Evolutionary conservation across 2,113 vertebrate species (phyloP).

Genomic region (Nycticryphes semicollaris): DNA sequence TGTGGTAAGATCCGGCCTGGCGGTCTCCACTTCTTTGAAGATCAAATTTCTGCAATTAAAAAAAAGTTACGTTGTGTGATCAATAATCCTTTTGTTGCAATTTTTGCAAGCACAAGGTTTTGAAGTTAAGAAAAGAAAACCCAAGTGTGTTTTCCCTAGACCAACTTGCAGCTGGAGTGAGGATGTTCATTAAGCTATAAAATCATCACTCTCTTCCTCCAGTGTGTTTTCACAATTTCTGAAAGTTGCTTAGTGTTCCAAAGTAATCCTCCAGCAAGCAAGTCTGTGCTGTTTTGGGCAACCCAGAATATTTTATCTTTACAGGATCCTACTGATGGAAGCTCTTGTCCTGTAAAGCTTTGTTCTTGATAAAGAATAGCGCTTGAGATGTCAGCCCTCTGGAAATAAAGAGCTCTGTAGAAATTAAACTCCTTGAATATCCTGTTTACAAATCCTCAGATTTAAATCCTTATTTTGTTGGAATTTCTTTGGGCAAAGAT

Average conservation of each 20-base stretch:
- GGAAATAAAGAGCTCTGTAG: not conserved
- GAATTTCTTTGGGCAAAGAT: conserved; percentile 12
- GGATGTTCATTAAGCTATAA: not conserved
- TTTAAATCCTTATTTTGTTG: conserved; percentile 10
- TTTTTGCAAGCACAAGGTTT: not conserved
- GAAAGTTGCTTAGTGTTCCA: not conserved
- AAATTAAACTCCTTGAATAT: conserved; percentile 31
- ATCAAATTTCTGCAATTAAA: not conserved
- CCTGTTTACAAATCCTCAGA: not conserved
- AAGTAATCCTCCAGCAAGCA: not conserved
- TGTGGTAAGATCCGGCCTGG: not conserved
- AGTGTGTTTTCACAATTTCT: not conserved
- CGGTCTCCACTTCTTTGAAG: not conserved
- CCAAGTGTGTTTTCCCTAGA: not conserved
- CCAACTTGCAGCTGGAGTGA: not conserved
- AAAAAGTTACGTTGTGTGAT: not conserved
- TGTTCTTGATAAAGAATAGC: not conserved
- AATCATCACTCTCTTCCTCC: not conserved
- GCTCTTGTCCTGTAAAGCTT: not conserved
- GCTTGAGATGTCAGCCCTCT: not conserved
- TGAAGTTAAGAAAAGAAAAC: not conserved
- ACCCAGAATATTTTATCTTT: not conserved
- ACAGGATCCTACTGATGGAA: not conserved
- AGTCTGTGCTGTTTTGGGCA: not conserved
- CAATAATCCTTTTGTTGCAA: not conserved